phyloP scores from a whole-genome alignment of 1,140 invertebrate genomes.

The Calliphora vicina region DNA sequence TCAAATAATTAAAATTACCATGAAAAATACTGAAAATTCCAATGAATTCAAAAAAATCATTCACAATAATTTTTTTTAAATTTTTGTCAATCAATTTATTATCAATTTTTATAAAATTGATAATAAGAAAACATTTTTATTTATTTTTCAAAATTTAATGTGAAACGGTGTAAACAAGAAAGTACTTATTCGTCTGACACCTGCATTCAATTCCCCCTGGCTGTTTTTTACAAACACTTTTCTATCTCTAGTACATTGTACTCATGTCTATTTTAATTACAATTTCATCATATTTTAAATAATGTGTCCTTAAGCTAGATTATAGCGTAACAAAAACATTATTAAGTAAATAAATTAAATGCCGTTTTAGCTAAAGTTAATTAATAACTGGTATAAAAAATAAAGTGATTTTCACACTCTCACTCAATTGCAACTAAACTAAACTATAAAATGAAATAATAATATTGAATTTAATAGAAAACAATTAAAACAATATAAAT shows the following conservation, averaged over 20 bases:
- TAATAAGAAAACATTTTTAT: no score
- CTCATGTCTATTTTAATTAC: not conserved
- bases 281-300: not conserved
- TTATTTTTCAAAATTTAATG: not conserved
- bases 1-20: not conserved
- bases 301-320: slow-evolving; percentile 17
- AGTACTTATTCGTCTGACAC: not conserved
- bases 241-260: not conserved
- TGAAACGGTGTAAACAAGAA: not conserved
- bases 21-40: not conserved
- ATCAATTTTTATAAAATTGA: not conserved
- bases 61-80: not conserved
- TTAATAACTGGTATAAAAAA: not conserved
- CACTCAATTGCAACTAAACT: not conserved
- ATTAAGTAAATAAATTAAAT: slow-evolving; percentile 8
- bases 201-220: no score
- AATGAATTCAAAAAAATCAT: not conserved
- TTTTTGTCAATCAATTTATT: not conserved
- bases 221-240: not conserved
- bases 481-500: not conserved
- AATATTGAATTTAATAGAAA: not conserved
- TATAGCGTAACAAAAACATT: not conserved
- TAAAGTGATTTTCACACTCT: not conserved
- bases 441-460: not conserved
- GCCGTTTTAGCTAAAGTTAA: not conserved